Base-by-base conservation (phyloP, 1,140 invertebrate species). In the Orius laevigatus region DNA sequence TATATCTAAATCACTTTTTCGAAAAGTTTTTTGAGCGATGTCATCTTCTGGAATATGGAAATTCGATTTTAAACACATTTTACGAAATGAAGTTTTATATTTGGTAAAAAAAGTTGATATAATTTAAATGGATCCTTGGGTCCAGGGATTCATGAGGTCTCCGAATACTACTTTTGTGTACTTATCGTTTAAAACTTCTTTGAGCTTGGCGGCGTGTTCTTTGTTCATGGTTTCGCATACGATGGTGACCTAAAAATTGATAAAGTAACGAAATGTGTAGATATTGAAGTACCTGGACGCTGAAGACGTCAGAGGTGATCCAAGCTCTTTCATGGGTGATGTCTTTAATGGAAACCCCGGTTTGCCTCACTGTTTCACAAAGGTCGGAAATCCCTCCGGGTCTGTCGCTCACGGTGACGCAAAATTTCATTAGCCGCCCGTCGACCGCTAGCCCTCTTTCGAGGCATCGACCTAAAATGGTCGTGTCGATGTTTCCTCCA, bases 401-500 rank as follows among this genome's bases (percentile, higher is more conserved):
- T 50, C 84, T 67, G 65, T 94, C 91, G 56, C 74, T 81, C 6
- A 94, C 79, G 1, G 81, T 86, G 5, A 87, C 84, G 57, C 79
- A 79, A 61, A 93, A 89, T 59, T 88, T 84, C 10, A 90, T 68
- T 18, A 94, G 66, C 8, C 91, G 70, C 2, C 87, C 86, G 61
- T 93, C 89, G 1, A 80, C 84, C 2, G 87, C 87, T 57, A 95
- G 66, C 15, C 88, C 90, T 42, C 90, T 69, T 58, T 95, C 91
- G 48, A 95, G 66, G 42, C 86, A 87, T 19, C 90, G 68, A 0
- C 89, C 87, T 38, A 95, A 70, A 0, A 91, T 79, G 0, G 87
- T 91, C 3, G 87, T 89, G 59, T 94, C 89, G 46, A 95, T 94
- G 66, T 95, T 95, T 18, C 91, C 90, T 1, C 91, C 91, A 60